phyloP scores from a whole-genome alignment of 1,140 invertebrate species.

The Danaus plexippus region DNA sequence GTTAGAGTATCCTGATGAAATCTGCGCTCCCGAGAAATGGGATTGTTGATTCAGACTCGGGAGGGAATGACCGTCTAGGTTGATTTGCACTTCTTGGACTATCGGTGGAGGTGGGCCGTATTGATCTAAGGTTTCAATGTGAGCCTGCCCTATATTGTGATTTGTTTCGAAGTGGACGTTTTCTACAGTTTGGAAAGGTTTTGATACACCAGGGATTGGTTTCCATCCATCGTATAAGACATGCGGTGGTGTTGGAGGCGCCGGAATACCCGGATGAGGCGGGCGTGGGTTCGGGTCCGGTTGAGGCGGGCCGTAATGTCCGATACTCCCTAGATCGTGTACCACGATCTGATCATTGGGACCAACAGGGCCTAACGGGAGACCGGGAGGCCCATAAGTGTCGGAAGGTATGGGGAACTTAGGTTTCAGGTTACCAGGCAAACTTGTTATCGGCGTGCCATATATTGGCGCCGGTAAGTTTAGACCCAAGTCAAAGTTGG shows the following conservation, averaged over 20 bases:
- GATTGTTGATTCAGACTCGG: constrained; percentile 30
- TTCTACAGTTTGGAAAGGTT: constrained; percentile 37
- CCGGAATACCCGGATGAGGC: constrained; percentile 77
- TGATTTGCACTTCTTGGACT: constrained; percentile 41
- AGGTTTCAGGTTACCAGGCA: constrained; percentile 67
- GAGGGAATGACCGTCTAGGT: constrained; percentile 34
- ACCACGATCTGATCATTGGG: constrained; percentile 54
- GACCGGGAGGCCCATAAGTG: constrained; percentile 63
- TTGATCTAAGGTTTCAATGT: constrained; percentile 37
- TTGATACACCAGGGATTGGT: constrained; percentile 78
- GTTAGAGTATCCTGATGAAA: constrained; percentile 50
- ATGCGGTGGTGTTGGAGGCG: constrained; percentile 80
- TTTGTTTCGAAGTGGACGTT: constrained; percentile 23
- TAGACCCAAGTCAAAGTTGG: constrained; percentile 55
- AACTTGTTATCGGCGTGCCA: constrained; percentile 53
- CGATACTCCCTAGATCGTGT: constrained; percentile 40
- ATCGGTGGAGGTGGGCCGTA: constrained; percentile 49
- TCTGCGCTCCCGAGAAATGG: constrained; percentile 42
- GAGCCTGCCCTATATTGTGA: constrained; percentile 20
- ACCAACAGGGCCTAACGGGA: constrained; percentile 47
- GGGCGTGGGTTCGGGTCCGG: constrained; percentile 68
- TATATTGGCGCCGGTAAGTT: constrained; percentile 68
- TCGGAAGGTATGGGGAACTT: constrained; percentile 63
- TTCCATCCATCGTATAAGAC: constrained; percentile 89
- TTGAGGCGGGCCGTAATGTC: constrained; percentile 73